phyloP scores from a whole-genome alignment of 2,113 vertebrate species.

The Cyanistes caeruleus region DNA sequence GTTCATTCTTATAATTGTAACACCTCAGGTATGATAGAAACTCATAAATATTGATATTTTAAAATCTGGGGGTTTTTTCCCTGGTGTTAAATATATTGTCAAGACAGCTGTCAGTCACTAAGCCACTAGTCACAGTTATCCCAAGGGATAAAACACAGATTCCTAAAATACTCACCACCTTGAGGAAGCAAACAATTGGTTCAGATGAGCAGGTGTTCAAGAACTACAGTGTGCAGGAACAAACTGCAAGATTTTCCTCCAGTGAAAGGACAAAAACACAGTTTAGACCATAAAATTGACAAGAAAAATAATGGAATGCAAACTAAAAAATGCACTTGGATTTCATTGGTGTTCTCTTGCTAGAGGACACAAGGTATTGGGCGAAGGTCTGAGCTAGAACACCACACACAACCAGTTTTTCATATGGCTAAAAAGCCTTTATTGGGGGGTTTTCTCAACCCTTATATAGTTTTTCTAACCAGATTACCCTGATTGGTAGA shows the following conservation, averaged over 20 bases:
- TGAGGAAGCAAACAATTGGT: not conserved
- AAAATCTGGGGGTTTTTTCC: not conserved
- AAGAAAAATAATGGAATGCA: not conserved
- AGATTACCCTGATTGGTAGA: too few relatives aligned
- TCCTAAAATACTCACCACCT: not conserved
- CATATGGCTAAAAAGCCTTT: too few relatives aligned
- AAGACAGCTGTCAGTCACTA: conserved; percentile 15
- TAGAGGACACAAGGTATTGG: too few relatives aligned
- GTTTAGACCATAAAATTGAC: fast-evolving
- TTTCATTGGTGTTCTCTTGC: not conserved
- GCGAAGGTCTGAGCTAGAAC: too few relatives aligned
- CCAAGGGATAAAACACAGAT: not conserved
- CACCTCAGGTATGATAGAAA: not conserved
- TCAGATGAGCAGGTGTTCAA: not conserved
- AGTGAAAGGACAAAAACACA: not conserved
- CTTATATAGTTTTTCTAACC: too few relatives aligned
- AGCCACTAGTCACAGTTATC: not conserved
- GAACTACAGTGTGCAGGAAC: not conserved
- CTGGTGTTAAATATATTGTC: not conserved
- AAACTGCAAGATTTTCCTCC: not conserved
- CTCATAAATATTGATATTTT: conserved; percentile 26
- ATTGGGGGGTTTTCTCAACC: too few relatives aligned
- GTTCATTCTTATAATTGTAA: not conserved
- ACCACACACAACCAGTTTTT: too few relatives aligned
- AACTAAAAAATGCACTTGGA: not conserved